Evolutionary conservation across 2,113 vertebrate species (phyloP).

Genomic region (Sceloporus tristichus): DNA sequence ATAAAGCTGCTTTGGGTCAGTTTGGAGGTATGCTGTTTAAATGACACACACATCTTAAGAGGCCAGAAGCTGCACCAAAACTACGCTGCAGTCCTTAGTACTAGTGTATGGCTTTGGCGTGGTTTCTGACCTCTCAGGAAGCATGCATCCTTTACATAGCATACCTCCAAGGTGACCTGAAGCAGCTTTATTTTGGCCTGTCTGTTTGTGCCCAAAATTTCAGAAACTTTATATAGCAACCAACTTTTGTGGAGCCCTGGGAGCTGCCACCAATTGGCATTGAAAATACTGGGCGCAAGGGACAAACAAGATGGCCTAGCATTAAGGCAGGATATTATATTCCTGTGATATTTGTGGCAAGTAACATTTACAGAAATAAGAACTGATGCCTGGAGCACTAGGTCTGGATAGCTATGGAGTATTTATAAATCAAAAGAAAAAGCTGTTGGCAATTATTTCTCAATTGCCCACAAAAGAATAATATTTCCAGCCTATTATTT

Average conservation of each 20-base stretch:
- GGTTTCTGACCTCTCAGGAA: too few species aligned
- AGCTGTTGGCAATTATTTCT: slow-evolving; percentile 13
- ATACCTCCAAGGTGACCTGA: too few species aligned
- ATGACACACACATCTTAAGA: too few species aligned
- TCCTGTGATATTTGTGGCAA: background rate
- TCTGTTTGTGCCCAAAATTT: too few species aligned
- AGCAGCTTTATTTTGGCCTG: too few species aligned
- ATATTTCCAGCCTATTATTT: slow-evolving; percentile 1
- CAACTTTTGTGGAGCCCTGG: background rate
- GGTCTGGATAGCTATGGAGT: background rate
- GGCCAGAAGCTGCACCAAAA: too few species aligned
- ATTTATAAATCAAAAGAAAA: slow-evolving; percentile 20
- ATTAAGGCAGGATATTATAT: background rate
- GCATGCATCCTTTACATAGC: too few species aligned
- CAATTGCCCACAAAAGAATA: background rate
- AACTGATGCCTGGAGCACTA: background rate
- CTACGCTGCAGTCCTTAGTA: too few species aligned
- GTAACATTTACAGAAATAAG: background rate
- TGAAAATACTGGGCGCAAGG: background rate
- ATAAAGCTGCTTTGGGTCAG: too few species aligned
- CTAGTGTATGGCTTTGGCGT: too few species aligned
- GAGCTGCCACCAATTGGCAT: background rate
- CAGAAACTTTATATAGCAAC: background rate
- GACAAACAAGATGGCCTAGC: background rate
- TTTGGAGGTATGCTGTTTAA: too few species aligned